Evolutionary conservation across 2,113 vertebrate species (phyloP), one percentile per base, ranked within the genome.

Genomic region (Seriola quinqueradiata): DNA sequence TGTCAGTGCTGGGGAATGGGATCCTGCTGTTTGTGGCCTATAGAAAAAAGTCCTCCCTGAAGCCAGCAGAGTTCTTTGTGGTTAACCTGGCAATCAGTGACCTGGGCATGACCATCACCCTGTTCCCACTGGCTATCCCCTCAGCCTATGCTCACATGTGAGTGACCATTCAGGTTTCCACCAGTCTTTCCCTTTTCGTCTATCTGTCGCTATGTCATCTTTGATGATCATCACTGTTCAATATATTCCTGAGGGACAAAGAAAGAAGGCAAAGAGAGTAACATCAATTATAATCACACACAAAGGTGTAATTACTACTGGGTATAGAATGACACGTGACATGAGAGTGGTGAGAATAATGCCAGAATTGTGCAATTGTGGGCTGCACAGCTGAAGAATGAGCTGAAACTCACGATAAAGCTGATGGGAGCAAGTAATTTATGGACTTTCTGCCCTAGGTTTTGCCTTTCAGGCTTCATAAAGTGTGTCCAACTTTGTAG

Each of bases 51-150:
- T 94, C 96, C 68, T 89, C 95, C 75, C 89, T 97, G 87, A 97
- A 97, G 84, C 97, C 97, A 4, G 96, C 96, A 0, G 96, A 97
- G 93, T 95, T 96, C 90, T 97, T 97, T 85, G 95, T 97, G 0
- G 89, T 96, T 60, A 97, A 97, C 82, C 91, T 97, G 68, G 95
- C 96, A 70, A 84, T 97, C 94, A 97, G 96, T 46, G 97, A 97
- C 89, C 91, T 97, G 70, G 87, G 95, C 75, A 97, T 96, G 96
- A 96, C 96, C 0, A 60, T 94, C 59, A 95, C 85, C 0, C 95
- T 97, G 44, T 96, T 97, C 63, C 97, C 97, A 9, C 68, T 97
- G 61, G 96, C 96, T 55, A 94, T 95, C 23, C 87, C 96, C 1
- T 97, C 97, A 64, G 83, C 95, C 70, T 97, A 95, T 54, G 85